Base-by-base conservation (phyloP, 2,888 invertebrate species). In the Geophilus truncorum region DNA sequence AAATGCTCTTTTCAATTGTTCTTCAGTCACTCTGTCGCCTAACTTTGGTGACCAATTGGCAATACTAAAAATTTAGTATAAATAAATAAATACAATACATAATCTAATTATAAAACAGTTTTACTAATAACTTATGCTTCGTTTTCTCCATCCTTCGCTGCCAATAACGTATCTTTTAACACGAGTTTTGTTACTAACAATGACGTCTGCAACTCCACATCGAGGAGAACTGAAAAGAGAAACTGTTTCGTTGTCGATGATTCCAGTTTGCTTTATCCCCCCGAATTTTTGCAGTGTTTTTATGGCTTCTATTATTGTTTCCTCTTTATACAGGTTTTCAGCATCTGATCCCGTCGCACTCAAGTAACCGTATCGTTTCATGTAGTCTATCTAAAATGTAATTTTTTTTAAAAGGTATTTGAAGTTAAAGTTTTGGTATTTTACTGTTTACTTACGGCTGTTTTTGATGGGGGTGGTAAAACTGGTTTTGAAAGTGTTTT, bases 171-270 rank as follows among this genome's bases (percentile, higher is more conserved):
- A 93, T 82, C 93, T 88, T 83, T 91, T 91, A 3, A 83, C 85
- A 82, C 92, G 28, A 23, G 62, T 45, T 2, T 25, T 23, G n/a
- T 36, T 21, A 40, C 12, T 9, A 1, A 51, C 83, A 0, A 89
- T 86, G 9, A 93, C 89, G 84, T 93, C 94, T 76, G 91, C 91
- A 0, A 92, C 91, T 3, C 94, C 94, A 85, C 93, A 93, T 25
- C 93, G 89, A 70, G 90, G 91, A 78, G 89, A 89, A 77, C 87
- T 89, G 87, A 93, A 90, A 25, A 93, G 88, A 92, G 93, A 87
- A 81, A 90, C 86, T 0, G 93, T 94, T 0, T 88, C 88, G 28
- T 89, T 87, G 85, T 94, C 93, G 40, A 93, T 85, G 25, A 88
- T 85, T 2, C 94, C 94, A 0, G 93, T 93, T 85, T 91, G 89